These are phyloP conservation scores for Furnarius figulus DNA, from an alignment of 2,113 vertebrate genomes.

Conservation along the genomic window DNA sequence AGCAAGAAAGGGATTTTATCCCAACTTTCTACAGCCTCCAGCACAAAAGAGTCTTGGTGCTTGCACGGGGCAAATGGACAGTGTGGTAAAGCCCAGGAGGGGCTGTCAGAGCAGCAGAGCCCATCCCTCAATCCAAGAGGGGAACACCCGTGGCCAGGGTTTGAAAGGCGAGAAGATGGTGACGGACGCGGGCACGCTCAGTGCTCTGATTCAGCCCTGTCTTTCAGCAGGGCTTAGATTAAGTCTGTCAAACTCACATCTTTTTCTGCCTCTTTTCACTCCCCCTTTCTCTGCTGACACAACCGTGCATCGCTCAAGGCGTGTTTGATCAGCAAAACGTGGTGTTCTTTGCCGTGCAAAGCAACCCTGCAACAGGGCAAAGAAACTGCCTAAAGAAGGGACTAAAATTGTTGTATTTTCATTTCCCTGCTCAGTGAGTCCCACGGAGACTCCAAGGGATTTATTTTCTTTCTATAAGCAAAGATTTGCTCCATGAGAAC, in stretches of 20 bases:
- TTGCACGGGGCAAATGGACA: neutral
- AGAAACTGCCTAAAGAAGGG: neutral
- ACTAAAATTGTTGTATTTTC: fast-evolving
- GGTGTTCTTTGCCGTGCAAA: neutral
- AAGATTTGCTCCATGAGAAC: neutral
- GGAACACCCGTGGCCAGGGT: neutral
- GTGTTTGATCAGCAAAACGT: neutral
- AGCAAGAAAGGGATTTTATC: neutral
- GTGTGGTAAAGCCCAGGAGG: neutral
- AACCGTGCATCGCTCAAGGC: neutral
- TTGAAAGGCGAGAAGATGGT: constrained; percentile 43
- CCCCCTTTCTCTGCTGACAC: neutral
- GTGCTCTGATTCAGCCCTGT: neutral
- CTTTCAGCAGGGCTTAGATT: constrained; percentile 50
- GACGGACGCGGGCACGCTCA: neutral
- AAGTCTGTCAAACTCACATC: neutral
- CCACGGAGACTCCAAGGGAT: neutral
- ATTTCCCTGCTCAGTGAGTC: neutral
- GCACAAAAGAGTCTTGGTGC: neutral
- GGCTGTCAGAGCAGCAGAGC: neutral
- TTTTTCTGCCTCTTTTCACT: neutral
- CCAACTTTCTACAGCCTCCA: fast-evolving
- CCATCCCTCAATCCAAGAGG: neutral
- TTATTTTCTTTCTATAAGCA: neutral
- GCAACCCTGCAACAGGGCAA: neutral